These are phyloP conservation scores for Sebastes oblongus DNA, from an alignment of 2,797 vertebrate species.

Conservation along the genomic window DNA sequence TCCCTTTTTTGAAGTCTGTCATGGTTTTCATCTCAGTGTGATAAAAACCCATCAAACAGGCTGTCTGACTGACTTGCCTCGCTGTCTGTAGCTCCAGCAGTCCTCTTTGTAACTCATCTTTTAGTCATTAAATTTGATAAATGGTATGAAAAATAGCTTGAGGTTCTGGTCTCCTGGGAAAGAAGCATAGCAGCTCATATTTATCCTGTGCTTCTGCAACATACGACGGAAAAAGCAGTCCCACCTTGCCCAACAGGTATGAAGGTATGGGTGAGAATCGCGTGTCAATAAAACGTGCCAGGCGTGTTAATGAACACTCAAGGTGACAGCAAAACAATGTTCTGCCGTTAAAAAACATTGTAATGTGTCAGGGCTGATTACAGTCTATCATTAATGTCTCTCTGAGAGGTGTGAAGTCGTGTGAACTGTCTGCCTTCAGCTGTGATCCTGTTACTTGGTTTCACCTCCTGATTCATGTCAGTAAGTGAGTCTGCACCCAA, in stretches of 20 bases:
- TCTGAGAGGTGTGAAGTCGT: background rate
- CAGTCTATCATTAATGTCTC: background rate
- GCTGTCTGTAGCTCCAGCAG: background rate
- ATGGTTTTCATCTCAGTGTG: constrained; percentile 28
- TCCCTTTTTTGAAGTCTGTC: constrained; percentile 13
- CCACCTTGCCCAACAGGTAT: background rate
- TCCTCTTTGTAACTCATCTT: background rate
- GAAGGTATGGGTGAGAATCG: background rate
- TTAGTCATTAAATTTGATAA: background rate
- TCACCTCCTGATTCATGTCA: background rate
- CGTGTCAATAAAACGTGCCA: background rate
- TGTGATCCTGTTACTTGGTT: background rate
- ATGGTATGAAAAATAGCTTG: background rate
- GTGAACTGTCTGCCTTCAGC: background rate
- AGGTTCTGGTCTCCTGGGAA: background rate
- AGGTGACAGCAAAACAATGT: background rate
- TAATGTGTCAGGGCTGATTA: background rate
- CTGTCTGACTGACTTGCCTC: background rate
- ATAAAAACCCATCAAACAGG: constrained; percentile 17
- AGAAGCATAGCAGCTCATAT: background rate
- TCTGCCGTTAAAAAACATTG: background rate
- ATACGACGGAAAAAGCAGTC: background rate
- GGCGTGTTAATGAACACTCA: background rate
- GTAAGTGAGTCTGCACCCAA: background rate
- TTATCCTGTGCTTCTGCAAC: rapidly evolving